A percentile compares a stretch with the other conserved stretches of the same genome.
Evolutionary conservation across 2,888 invertebrate genomes (phyloP).

Genomic region (Acanthosepion esculentum): DNA sequence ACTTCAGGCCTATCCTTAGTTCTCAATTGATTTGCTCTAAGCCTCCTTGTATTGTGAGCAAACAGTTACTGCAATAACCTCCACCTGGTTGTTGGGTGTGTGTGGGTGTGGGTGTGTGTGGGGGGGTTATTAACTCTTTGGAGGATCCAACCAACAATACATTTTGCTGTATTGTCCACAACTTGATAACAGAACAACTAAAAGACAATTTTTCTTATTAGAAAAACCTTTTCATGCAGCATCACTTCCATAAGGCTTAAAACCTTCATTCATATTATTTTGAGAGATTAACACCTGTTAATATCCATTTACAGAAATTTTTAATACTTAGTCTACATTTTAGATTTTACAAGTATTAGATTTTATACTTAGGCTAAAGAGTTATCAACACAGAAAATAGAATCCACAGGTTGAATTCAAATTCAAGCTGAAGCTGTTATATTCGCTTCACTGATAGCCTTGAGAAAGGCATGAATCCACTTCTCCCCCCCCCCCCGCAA

Average conservation of each 20-base stretch:
- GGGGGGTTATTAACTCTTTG: neutral
- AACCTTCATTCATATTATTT: neutral
- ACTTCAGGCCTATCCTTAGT: neutral
- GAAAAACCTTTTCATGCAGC: neutral
- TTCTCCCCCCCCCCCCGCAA: too few relatives aligned
- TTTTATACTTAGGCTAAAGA: too few relatives aligned
- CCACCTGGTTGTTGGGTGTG: neutral
- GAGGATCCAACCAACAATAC: neutral
- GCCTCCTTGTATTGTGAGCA: neutral
- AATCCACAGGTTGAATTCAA: too few relatives aligned
- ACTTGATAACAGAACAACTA: neutral
- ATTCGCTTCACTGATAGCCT: too few relatives aligned
- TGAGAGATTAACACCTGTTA: neutral
- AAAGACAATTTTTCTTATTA: neutral
- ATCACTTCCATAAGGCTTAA: neutral
- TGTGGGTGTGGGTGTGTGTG: neutral
- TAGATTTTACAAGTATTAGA: too few relatives aligned
- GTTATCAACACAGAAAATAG: too few relatives aligned
- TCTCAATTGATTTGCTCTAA: neutral
- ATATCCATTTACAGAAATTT: neutral
- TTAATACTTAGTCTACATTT: too few relatives aligned
- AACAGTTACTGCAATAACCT: constrained; percentile 13
- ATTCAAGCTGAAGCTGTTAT: too few relatives aligned
- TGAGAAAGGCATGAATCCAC: too few relatives aligned
- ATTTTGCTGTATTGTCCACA: neutral